These are phyloP conservation scores for Sciurus vulgaris DNA, from an alignment of 2,797 vertebrate genomes.

Conservation along the genomic window DNA sequence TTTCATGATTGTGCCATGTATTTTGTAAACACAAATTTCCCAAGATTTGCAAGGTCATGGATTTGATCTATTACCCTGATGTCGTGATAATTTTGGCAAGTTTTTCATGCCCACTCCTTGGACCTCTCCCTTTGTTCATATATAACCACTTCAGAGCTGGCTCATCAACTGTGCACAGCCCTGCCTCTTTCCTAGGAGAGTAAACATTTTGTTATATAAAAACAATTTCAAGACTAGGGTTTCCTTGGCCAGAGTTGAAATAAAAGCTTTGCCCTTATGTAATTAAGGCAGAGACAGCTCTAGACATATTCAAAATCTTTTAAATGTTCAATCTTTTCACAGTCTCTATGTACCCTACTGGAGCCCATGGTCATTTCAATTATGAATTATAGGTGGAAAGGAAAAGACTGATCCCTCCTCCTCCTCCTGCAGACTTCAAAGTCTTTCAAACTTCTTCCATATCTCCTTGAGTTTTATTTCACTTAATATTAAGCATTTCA, in stretches of 20 bases:
- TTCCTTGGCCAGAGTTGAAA: slow-evolving; percentile 83
- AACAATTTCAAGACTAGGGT: slow-evolving; percentile 79
- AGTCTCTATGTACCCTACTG: slow-evolving; percentile 58
- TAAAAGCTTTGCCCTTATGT: slow-evolving; percentile 76
- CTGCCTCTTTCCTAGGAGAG: slow-evolving; percentile 76
- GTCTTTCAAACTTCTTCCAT: slow-evolving; percentile 64
- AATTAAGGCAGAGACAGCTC: slow-evolving; percentile 79
- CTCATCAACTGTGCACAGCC: slow-evolving; percentile 62
- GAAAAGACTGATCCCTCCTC: slow-evolving; percentile 61
- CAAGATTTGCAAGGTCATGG: slow-evolving; percentile 79
- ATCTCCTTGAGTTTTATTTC: slow-evolving; percentile 68
- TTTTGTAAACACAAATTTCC: slow-evolving; percentile 84
- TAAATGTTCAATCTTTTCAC: slow-evolving; percentile 69
- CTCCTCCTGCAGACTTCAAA: slow-evolving; percentile 61
- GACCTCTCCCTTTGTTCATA: slow-evolving; percentile 64
- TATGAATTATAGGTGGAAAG: slow-evolving; percentile 75
- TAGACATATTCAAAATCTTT: slow-evolving; percentile 76
- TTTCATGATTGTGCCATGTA: slow-evolving; percentile 66
- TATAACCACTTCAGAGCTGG: slow-evolving; percentile 78
- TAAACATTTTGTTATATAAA: slow-evolving; percentile 83
- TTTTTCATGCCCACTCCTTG: slow-evolving; percentile 70
- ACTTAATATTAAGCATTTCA: slow-evolving; percentile 75
- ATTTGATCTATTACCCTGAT: slow-evolving; percentile 77
- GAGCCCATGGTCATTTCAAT: slow-evolving; percentile 76
- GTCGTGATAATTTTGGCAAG: slow-evolving; percentile 76